phyloP scores from a whole-genome alignment of 2,888 invertebrate species.

The Pollenia griseotomentosa region DNA sequence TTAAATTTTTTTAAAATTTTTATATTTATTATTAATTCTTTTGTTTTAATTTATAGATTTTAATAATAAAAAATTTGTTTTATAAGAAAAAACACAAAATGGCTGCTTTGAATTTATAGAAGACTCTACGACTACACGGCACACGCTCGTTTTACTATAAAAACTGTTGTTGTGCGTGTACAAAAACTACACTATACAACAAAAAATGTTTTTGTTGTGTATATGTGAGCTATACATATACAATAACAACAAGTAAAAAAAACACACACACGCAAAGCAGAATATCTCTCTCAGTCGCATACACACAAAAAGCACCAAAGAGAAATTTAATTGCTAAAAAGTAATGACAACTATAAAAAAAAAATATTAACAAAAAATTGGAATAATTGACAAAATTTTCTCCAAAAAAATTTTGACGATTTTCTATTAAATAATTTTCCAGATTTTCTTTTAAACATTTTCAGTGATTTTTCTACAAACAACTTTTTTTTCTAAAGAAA shows the following conservation, averaged over 20 bases:
- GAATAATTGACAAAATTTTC: not conserved
- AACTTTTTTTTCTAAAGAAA: too few species aligned
- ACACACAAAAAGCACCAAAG: not conserved
- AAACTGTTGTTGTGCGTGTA: constrained; percentile 71
- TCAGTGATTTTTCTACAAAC: too few species aligned
- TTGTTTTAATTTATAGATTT: constrained; percentile 45
- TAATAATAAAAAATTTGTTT: constrained; percentile 42
- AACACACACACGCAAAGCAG: not conserved
- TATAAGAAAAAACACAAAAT: constrained; percentile 69
- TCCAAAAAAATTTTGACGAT: not conserved
- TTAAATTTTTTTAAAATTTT: constrained; percentile 9
- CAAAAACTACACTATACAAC: constrained; percentile 33
- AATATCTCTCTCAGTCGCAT: not conserved
- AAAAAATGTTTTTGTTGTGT: not conserved
- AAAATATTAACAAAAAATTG: constrained; percentile 12
- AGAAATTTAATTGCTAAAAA: not conserved
- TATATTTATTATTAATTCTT: constrained; percentile 18
- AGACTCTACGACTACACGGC: constrained; percentile 68
- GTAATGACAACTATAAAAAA: constrained; percentile 29
- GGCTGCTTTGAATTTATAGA: constrained; percentile 68
- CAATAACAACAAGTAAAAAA: not conserved
- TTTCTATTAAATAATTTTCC: too few species aligned
- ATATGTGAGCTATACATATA: not conserved
- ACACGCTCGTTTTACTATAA: constrained; percentile 73
- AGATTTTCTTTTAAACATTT: too few species aligned